Evolutionary conservation across 2,888 invertebrate genomes (phyloP).

Genomic region (Phytoseiulus persimilis): DNA sequence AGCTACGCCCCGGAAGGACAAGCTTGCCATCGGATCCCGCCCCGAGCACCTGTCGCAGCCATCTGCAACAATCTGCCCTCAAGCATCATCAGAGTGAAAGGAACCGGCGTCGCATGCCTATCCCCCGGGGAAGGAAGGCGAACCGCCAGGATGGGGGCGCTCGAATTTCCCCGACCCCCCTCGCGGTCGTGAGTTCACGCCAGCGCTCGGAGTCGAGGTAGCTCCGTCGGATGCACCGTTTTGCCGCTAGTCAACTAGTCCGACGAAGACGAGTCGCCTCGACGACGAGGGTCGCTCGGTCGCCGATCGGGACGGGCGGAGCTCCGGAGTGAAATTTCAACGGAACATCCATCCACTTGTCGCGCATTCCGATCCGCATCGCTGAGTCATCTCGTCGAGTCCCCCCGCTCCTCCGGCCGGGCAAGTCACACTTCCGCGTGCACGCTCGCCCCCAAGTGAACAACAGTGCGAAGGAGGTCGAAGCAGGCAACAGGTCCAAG

Average conservation of each 20-base stretch:
- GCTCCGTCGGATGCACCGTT: too few relatives aligned
- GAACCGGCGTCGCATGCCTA: neutral
- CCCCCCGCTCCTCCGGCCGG: too few relatives aligned
- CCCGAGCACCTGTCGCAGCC: neutral
- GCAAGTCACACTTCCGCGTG: neutral
- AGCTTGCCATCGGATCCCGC: neutral
- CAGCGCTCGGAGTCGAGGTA: too few relatives aligned
- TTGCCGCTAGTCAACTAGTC: too few relatives aligned
- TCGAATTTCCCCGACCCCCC: neutral
- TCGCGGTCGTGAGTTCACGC: too few relatives aligned
- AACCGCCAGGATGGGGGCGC: neutral
- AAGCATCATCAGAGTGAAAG: neutral
- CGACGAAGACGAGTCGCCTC: too few relatives aligned
- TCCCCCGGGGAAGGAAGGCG: neutral
- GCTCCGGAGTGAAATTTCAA: neutral
- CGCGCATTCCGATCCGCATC: neutral
- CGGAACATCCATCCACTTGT: neutral
- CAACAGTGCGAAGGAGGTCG: neutral
- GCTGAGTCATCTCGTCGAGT: neutral
- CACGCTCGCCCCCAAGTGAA: neutral
- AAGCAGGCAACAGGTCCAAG: neutral
- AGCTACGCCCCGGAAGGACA: neutral
- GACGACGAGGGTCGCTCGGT: too few relatives aligned
- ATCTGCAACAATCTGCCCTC: conserved; percentile 5
- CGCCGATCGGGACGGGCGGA: too few relatives aligned